Evolutionary conservation across 2,888 invertebrate species (phyloP), one percentile per base, ranked within the genome.

Genomic region (Euclidia mi): DNA sequence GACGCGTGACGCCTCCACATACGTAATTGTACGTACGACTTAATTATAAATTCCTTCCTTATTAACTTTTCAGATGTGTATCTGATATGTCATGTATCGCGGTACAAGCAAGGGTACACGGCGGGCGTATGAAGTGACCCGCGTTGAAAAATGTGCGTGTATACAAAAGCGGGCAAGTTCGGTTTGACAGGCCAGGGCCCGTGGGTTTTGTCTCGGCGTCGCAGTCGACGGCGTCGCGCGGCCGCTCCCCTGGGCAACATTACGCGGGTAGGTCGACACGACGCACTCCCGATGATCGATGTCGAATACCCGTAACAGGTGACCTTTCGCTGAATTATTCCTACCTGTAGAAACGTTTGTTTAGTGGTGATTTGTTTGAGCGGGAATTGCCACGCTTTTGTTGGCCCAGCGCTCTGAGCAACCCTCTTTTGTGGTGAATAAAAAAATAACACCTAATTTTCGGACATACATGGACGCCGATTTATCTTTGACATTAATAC

Each of bases 271-370:
- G 91, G 88, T 86, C 90, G 88, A 81, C 87, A 82, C 88, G 82
- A 87, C 92, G 88, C 88, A 90, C 91, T 90, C 91, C 90, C 89
- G 90, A 94, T 94, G 94, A 94, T 94, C 94, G 94, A 94, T 93
- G 93, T 87, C 88, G 90, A 89, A 91, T 87, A 87, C 90, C 91
- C 88, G 89, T 91, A 91, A 93, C 93, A 92, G 91, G 93, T 94
- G 94, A 94, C 94, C 94, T 94, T 92, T 92, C 84, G 75, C 81
- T 92, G 90, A 93, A 94, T 94, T 94, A 94, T 93, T 93, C 84
- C 85, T 91, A 90, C 91, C 91, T 89, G 91, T 89, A 89, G 91
- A 92, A 92, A 90, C 87, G 87, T 92, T 93, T 91, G 91, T 89
- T 92, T 90, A 90, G 89, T 87, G 87, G 91, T 91, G 92, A 93